These are phyloP conservation scores for Thelaira solivaga DNA, from an alignment of 2,888 invertebrate species.

Conservation along the genomic window DNA sequence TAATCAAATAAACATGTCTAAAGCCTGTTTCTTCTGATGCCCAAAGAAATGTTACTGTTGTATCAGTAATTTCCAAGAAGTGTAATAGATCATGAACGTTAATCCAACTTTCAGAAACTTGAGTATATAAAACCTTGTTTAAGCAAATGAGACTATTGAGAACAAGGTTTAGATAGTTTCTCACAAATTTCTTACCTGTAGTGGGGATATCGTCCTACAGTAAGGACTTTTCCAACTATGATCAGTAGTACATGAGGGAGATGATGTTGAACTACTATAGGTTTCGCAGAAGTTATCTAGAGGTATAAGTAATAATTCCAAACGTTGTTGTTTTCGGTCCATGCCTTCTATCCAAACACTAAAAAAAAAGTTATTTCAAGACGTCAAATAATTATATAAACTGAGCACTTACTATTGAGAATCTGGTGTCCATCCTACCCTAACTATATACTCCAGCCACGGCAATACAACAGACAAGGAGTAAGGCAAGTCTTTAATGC, in stretches of 20 bases:
- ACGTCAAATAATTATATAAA: not conserved
- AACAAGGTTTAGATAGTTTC: not conserved
- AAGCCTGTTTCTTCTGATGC: conserved; percentile 94
- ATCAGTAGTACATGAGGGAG: conserved; percentile 75
- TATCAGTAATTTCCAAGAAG: conserved; percentile 81
- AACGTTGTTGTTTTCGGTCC: conserved; percentile 89
- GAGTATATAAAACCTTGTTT: conserved; percentile 75
- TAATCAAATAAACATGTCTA: conserved; percentile 90
- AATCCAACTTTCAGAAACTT: conserved; percentile 88
- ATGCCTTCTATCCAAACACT: conserved; percentile 96
- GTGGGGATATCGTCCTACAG: conserved; percentile 73
- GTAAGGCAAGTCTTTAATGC: conserved; percentile 85
- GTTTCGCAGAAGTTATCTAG: conserved; percentile 84
- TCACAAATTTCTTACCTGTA: conserved; percentile 68
- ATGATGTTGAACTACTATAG: conserved; percentile 76
- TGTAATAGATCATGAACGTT: conserved; percentile 94
- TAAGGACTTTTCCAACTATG: conserved; percentile 77
- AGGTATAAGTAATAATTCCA: conserved; percentile 90
- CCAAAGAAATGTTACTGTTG: conserved; percentile 87
- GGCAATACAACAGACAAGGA: conserved; percentile 89
- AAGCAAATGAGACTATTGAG: not conserved
- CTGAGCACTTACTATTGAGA: conserved; percentile 86
- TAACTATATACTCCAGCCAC: conserved; percentile 96
- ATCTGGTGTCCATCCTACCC: conserved; percentile 97
- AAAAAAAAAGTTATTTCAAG: conserved; percentile 57